Conservation (phyloP, 2,113 vertebrate genomes). For the Oxyura jamaicensis region DNA sequence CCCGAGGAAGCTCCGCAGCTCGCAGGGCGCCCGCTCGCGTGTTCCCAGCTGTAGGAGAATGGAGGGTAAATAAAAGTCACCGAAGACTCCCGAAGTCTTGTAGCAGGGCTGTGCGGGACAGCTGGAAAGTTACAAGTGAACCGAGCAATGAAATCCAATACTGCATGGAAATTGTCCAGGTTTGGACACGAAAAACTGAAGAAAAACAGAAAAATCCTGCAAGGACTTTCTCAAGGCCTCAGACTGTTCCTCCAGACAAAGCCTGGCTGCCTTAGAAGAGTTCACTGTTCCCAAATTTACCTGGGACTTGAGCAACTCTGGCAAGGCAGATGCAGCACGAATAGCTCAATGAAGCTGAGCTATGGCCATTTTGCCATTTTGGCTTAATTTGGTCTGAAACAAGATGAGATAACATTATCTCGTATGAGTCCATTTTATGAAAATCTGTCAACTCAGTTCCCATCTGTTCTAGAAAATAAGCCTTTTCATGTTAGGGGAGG, state of each 20-base stretch:
- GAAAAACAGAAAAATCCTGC: neutral
- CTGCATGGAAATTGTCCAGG: accelerated
- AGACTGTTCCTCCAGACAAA: neutral
- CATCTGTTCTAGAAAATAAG: constrained; percentile 49
- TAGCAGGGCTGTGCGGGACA: neutral
- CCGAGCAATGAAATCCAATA: neutral
- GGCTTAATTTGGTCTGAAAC: neutral
- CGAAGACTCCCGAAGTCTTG: neutral
- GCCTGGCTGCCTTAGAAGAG: neutral
- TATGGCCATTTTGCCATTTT: neutral
- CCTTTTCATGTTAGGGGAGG: neutral
- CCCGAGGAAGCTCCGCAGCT: neutral
- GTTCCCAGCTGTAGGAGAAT: neutral
- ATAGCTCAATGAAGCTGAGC: neutral
- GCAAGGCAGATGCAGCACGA: neutral
- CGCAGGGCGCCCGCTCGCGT: neutral
- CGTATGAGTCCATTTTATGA: constrained; percentile 57
- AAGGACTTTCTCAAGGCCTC: neutral
- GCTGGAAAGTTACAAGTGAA: neutral
- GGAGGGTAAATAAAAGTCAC: neutral
- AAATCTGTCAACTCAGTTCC: constrained; percentile 27
- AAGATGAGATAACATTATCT: neutral
- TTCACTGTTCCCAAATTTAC: neutral
- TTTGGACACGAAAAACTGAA: neutral
- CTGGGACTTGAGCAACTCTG: neutral